These are phyloP conservation scores for Hirtodrosophila duncani DNA, from an alignment of 2,888 invertebrate species.

Conservation along the genomic window DNA sequence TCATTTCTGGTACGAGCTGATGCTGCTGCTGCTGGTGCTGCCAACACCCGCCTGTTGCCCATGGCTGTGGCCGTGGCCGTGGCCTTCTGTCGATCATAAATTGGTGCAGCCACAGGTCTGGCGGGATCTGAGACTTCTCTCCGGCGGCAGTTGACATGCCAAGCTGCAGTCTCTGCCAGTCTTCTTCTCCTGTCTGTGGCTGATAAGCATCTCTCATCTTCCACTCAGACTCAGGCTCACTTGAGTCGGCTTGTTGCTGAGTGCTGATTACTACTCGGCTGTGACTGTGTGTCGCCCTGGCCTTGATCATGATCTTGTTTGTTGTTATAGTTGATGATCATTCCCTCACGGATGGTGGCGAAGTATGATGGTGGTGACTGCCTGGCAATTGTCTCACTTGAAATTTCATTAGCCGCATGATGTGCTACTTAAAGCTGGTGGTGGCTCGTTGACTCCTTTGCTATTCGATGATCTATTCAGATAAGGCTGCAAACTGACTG, in stretches of 20 bases:
- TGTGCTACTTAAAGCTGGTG: constrained; percentile 58
- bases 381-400: constrained; percentile 39
- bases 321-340: constrained; percentile 1
- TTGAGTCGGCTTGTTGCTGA: constrained; percentile 22
- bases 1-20: too few species aligned
- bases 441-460: too few species aligned
- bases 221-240: constrained; percentile 7
- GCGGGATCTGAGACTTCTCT: constrained; percentile 20
- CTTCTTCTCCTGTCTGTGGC: constrained; percentile 40
- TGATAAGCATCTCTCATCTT: constrained; percentile 55
- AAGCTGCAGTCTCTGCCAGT: constrained; percentile 26
- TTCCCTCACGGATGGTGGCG: constrained; percentile 6
- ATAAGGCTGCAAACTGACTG: too few species aligned
- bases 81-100: constrained; percentile 67
- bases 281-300: constrained; percentile 49
- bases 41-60: constrained; percentile 21
- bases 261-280: constrained; percentile 59
- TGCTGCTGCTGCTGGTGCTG: constrained; percentile 32
- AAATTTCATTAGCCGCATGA: constrained; percentile 58
- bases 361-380: constrained; percentile 16
- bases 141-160: constrained; percentile 35
- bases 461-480: too few species aligned
- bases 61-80: constrained; percentile 28
- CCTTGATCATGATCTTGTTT: constrained; percentile 47
- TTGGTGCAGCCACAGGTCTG: constrained; percentile 46